Evolutionary conservation across 2,797 vertebrate species (phyloP).

Genomic region (Triplophysa yarkandensis): DNA sequence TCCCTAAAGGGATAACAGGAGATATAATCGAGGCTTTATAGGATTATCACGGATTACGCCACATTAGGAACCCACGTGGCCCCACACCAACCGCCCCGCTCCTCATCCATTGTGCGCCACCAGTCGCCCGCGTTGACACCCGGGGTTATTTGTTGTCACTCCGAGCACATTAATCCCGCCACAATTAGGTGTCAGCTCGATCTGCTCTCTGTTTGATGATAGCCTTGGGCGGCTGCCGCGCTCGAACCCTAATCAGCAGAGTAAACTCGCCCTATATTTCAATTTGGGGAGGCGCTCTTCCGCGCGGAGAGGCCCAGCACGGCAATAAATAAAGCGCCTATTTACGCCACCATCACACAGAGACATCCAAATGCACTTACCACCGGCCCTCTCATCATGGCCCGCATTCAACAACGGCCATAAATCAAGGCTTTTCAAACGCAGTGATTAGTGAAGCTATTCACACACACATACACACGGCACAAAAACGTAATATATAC

Average conservation of each 20-base stretch:
- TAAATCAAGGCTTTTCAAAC: conserved; percentile 67
- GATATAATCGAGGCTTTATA: conserved; percentile 43
- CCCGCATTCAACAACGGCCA: conserved; percentile 69
- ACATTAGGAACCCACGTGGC: conserved; percentile 72
- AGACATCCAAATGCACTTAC: conserved; percentile 89
- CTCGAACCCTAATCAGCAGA: conserved; percentile 99
- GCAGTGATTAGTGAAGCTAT: conserved; percentile 89
- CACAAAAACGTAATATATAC: conserved; percentile 69
- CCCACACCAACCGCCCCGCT: not conserved
- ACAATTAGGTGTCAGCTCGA: conserved; percentile 94
- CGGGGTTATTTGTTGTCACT: conserved; percentile 77
- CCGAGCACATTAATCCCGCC: conserved; percentile 95
- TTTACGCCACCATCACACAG: conserved; percentile 97
- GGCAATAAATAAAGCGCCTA: conserved; percentile 99
- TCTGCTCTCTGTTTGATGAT: conserved; percentile 90
- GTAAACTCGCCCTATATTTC: conserved; percentile 99
- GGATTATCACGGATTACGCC: conserved; percentile 44
- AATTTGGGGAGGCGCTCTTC: conserved; percentile 99
- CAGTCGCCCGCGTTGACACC: conserved; percentile 74
- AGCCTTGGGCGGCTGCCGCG: conserved; percentile 92
- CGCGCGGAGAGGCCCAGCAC: conserved; percentile 98
- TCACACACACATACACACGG: conserved; percentile 41
- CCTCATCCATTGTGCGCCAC: conserved; percentile 70
- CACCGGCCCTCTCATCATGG: conserved; percentile 93
- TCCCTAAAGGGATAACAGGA: conserved; percentile 58